Base-by-base conservation (phyloP, 2,113 vertebrate species). In the Bagarius yarrelli region DNA sequence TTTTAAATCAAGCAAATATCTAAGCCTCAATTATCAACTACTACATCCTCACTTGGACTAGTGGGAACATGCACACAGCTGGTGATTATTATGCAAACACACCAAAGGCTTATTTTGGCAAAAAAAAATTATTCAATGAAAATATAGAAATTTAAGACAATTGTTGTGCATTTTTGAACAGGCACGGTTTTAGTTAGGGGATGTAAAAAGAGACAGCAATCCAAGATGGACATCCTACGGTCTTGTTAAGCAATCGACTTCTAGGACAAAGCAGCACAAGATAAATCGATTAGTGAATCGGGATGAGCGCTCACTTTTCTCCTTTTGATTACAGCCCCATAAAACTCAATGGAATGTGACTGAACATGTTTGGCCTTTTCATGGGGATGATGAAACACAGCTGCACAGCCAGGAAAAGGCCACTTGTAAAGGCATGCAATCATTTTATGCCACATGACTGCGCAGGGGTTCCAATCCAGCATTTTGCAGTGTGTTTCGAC, bases 321-420 rank as follows among this genome's bases (percentile, higher is more conserved):
- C 25, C 53, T 9, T 25, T 60, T 23, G 25, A 55, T 36, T 27
- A 40, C 44, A 34, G 27, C 36, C 44, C 63, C 50, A 64, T 64
- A 57, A 70, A 79, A 30, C 61, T 79, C 19, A 8, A 32, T 50
- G 63, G 81, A 81, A 82, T 80, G 30, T 30, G 44, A 77, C n/a
- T 30, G 0, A 74, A 84, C 76, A 84, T 32, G 52, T 71, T 25
- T 84, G 76, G 71, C 85, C 76, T 84, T 86, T 86, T 9, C 6
- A 34, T 44, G 52, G 0, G 57, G 18, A 30, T 60, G 56, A 71
- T 81, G 56, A 76, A 72, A 80, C 67, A 67, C 47, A 71, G 76
- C 36, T 57, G 23, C 56, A 47, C 5, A 47, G 34, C 34, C 59
- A 53, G 47, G 67, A 66, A 86, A 83, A 84, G 81, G 83, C 78